phyloP scores from a whole-genome alignment of 1,140 invertebrate species.

The Leguminivora glycinivorella region DNA sequence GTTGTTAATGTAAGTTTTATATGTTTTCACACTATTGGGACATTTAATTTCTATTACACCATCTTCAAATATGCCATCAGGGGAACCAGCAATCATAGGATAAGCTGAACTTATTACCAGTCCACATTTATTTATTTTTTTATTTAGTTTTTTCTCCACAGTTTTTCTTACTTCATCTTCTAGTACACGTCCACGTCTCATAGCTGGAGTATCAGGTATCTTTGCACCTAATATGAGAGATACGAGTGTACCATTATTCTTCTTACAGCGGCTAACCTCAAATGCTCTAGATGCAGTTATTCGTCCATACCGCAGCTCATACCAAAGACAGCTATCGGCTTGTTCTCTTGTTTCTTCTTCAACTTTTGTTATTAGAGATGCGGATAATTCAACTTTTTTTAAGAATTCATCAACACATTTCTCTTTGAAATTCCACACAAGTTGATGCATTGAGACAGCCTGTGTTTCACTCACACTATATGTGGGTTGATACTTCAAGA shows the following conservation, averaged over 20 bases:
- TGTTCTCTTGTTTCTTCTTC: constrained; percentile 41
- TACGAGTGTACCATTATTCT: constrained; percentile 45
- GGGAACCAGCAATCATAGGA: constrained; percentile 49
- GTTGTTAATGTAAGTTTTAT: constrained; percentile 43
- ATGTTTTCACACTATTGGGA: constrained; percentile 37
- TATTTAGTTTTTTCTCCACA: constrained; percentile 33
- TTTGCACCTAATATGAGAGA: constrained; percentile 47
- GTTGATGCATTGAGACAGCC: constrained; percentile 35
- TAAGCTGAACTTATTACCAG: constrained; percentile 26
- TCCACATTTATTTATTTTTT: constrained; percentile 37
- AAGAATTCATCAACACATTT: constrained; percentile 37
- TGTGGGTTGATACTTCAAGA: constrained; percentile 34
- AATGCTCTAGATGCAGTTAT: constrained; percentile 49
- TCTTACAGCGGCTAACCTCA: constrained; percentile 50
- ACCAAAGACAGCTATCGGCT: constrained; percentile 40
- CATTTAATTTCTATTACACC: constrained; percentile 40
- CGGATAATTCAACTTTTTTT: constrained; percentile 11
- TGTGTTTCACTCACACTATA: constrained; percentile 21
- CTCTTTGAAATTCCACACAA: constrained; percentile 36
- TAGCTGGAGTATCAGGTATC: constrained; percentile 47
- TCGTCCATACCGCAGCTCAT: constrained; percentile 50
- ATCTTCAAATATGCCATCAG: constrained; percentile 50
- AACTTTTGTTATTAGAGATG: constrained; percentile 31
- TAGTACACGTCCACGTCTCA: constrained; percentile 49
- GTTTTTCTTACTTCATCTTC: constrained; percentile 44